phyloP scores from a whole-genome alignment of 2,797 vertebrate genomes.

The Microctenopoma lineatum region DNA sequence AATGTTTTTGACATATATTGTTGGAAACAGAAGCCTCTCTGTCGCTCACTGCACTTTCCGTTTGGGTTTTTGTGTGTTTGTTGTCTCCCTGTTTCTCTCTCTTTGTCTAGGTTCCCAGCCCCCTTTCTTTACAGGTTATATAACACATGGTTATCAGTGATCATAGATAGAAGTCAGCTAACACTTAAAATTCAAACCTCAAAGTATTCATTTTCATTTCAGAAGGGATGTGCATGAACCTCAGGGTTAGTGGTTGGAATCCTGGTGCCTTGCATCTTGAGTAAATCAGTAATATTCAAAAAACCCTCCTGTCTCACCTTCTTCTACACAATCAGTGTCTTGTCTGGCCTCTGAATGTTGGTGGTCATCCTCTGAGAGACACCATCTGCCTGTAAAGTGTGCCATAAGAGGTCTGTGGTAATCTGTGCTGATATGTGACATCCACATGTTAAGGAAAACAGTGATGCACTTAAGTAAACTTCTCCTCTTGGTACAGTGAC shows the following conservation, averaged over 20 bases:
- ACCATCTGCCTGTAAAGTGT: constrained; percentile 56
- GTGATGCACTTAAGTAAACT: constrained; percentile 61
- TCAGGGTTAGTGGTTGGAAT: too few relatives aligned
- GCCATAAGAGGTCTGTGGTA: constrained; percentile 50
- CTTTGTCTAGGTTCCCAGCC: constrained; percentile 6
- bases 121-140: constrained; percentile 17
- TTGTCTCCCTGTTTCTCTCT: constrained; percentile 10
- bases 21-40: constrained; percentile 7
- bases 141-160: neutral
- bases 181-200: neutral
- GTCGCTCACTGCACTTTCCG: constrained; percentile 7
- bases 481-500: constrained; percentile 41
- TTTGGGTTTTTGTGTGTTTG: constrained; percentile 23
- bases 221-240: too few relatives aligned
- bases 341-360: constrained; percentile 27
- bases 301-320: neutral
- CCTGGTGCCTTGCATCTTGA: constrained; percentile 2
- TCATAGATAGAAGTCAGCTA: constrained; percentile 3
- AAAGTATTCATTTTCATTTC: neutral
- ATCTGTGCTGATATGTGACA: constrained; percentile 64
- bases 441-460: constrained; percentile 68
- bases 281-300: neutral
- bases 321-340: constrained; percentile 1
- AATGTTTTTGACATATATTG: constrained; percentile 1
- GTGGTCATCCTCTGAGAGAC: constrained; percentile 36